Evolutionary conservation across 2,797 vertebrate species (phyloP).

Genomic region (Enteromius anoplus): DNA sequence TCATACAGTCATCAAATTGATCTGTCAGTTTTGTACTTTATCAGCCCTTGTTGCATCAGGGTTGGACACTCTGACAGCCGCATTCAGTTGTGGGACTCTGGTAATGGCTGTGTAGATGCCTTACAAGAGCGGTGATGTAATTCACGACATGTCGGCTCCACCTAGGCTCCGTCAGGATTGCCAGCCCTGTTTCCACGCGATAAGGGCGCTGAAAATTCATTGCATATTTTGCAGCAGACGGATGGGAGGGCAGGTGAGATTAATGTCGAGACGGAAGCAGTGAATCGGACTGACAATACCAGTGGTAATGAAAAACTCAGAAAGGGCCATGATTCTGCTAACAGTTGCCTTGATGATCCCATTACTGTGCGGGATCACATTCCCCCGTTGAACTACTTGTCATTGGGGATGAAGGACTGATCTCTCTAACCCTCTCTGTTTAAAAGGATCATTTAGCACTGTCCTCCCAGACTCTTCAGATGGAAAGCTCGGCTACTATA

Average conservation of each 20-base stretch:
- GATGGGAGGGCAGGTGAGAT: conserved; percentile 57
- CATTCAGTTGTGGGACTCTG: conserved; percentile 38
- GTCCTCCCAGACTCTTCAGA: conserved; percentile 32
- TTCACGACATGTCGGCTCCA: conserved; percentile 67
- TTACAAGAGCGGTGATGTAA: conserved; percentile 71
- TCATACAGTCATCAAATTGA: conserved; percentile 39
- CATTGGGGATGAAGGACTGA: conserved; percentile 53
- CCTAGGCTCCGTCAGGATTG: conserved; percentile 61
- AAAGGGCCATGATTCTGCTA: conserved; percentile 61
- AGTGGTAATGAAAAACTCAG: conserved; percentile 63
- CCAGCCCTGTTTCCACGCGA: conserved; percentile 65
- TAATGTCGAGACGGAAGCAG: conserved; percentile 46
- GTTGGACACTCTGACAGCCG: conserved; percentile 29
- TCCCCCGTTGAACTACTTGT: conserved; percentile 59
- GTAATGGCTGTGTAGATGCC: conserved; percentile 51
- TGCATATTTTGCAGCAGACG: conserved; percentile 63
- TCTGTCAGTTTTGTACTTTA: conserved; percentile 39
- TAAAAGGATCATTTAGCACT: conserved; percentile 50
- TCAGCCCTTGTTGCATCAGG: conserved; percentile 27
- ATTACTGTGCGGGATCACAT: conserved; percentile 63
- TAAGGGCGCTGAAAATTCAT: conserved; percentile 69
- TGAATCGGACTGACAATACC: conserved; percentile 63
- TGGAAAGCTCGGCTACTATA: conserved; percentile 17
- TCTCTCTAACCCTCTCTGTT: conserved; percentile 42
- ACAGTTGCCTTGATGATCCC: conserved; percentile 63